Evolutionary conservation across 2,797 vertebrate species (phyloP), one percentile per base, ranked within the genome.

Genomic region (Sitta carolinensis): DNA sequence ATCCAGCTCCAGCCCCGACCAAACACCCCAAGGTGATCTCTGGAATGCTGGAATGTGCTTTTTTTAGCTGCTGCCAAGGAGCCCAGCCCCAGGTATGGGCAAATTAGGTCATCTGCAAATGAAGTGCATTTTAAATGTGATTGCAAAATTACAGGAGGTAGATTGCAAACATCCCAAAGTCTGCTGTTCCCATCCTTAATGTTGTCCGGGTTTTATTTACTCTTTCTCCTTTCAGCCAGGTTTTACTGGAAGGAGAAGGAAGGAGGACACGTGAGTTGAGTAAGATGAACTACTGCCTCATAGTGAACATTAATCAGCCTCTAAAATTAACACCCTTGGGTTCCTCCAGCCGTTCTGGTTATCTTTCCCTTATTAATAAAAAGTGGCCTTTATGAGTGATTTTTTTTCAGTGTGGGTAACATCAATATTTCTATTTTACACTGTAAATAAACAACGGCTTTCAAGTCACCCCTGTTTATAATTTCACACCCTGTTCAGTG

Each of bases 391-490:
- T 18, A 36, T 22, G 17, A 64, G 10, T 27, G 43, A 30, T 68
- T 48, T 52, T 62, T 62, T 61, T 93, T 66, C 59, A 20, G 6
- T 52, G 15, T 0, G 2, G 47, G 38, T 16, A 84, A 36, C 58
- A 62, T 26, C 19, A 20, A 7, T 34, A 59, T 70, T 80, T 83
- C 29, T 73, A 5, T 69, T 87, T 57, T 50, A 14, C 19, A 13
- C 23, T 93, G 68, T 40, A 66, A 76, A 64, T 51, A 62, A 91
- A 59, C 0, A 6, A 5, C 9, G 36, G 32, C 9, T 66, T 75
- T 83, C 38, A 52, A 76, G 43, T 43, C 3, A 1, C 2, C 14
- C 20, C 9, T 0, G 0, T 47, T n/a, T 10, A 9, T 36, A 52
- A 52, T 80, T 78, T 81, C 84, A 55, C 1, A 1, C 2, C 10